These are phyloP conservation scores for Nannospalax galili DNA, from an alignment of 2,113 vertebrate genomes.

Conservation along the genomic window DNA sequence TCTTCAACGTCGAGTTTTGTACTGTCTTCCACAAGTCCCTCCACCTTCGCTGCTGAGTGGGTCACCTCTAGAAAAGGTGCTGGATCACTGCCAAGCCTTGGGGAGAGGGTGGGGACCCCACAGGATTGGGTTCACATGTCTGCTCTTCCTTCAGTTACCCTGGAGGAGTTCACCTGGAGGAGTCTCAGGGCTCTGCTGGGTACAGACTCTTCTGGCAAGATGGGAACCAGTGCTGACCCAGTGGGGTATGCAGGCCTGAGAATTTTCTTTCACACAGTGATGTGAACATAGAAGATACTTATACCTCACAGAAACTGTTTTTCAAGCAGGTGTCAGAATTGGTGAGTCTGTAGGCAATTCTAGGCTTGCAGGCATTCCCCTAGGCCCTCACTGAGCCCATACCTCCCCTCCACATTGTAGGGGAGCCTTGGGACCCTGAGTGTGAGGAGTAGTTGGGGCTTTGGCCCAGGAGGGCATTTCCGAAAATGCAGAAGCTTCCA, in stretches of 20 bases:
- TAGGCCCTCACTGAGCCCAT: neutral
- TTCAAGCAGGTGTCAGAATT: neutral
- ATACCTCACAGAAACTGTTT: neutral
- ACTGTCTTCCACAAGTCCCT: conserved; percentile 93
- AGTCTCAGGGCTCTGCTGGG: neutral
- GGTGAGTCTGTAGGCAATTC: neutral
- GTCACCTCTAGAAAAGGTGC: neutral
- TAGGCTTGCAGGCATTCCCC: neutral
- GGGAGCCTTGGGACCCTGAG: neutral
- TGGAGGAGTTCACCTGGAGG: neutral
- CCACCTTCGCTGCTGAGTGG: conserved; percentile 83
- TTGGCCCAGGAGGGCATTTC: neutral
- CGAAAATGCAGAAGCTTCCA: neutral
- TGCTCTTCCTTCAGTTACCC: neutral
- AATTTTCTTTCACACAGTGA: neutral
- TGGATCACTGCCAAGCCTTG: neutral
- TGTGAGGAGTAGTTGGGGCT: neutral
- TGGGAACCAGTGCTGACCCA: neutral
- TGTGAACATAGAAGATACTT: neutral
- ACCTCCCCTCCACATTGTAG: neutral
- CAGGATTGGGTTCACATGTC: neutral
- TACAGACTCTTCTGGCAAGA: neutral
- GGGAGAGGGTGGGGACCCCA: neutral
- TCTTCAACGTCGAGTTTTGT: conserved; percentile 96
- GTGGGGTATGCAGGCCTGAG: neutral